These are phyloP conservation scores for Tromatobia lineatoria DNA, from an alignment of 2,888 invertebrate genomes.

Conservation along the genomic window DNA sequence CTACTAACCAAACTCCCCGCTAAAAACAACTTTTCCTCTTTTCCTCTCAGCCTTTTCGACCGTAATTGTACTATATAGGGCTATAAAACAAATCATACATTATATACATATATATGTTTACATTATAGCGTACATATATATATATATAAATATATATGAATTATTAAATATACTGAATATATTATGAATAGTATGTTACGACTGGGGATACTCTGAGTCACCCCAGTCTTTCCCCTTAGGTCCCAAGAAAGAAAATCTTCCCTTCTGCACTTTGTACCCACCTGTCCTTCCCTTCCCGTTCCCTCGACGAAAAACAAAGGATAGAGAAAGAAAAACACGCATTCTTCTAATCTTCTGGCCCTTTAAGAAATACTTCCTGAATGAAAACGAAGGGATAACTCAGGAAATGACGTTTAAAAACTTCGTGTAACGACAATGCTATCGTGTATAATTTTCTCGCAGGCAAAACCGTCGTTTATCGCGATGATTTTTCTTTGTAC, in stretches of 20 bases:
- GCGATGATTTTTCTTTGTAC: constrained; percentile 64
- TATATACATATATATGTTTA: constrained; percentile 49
- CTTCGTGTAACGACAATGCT: constrained; percentile 57
- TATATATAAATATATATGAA: constrained; percentile 51
- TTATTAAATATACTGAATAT: constrained; percentile 59
- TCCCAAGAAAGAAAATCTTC: constrained; percentile 60
- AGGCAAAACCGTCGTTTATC: constrained; percentile 69
- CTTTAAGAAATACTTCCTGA: not conserved
- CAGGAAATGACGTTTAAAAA: constrained; percentile 67
- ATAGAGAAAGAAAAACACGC: constrained; percentile 7
- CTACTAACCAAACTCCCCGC: constrained; percentile 56
- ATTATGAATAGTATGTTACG: constrained; percentile 62
- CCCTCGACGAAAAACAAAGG: not conserved
- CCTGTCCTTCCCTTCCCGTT: not conserved
- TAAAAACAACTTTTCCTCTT: constrained; percentile 1
- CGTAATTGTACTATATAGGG: constrained; percentile 64
- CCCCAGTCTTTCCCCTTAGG: constrained; percentile 47
- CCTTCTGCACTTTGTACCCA: constrained; percentile 28
- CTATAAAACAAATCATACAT: constrained; percentile 54
- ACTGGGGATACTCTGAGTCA: constrained; percentile 63
- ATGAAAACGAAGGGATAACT: constrained; percentile 63
- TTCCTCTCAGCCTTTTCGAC: constrained; percentile 55
- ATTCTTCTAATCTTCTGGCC: not conserved
- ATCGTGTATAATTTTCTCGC: constrained; percentile 65
- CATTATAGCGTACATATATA: constrained; percentile 46